Evolutionary conservation across 2,888 invertebrate species (phyloP).

Genomic region (Melanchra persicariae): DNA sequence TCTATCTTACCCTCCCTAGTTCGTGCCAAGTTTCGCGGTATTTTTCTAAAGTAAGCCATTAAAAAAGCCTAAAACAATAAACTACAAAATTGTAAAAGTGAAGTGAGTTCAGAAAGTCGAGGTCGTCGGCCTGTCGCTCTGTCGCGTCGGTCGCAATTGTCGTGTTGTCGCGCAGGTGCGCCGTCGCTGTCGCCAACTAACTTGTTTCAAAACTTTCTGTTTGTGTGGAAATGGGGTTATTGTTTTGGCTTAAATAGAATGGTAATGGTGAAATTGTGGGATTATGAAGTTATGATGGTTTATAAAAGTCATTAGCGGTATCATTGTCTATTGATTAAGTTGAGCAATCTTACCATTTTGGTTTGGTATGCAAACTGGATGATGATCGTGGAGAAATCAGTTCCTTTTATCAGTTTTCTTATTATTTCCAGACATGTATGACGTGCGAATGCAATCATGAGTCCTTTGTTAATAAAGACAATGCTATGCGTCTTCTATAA

Average conservation of each 20-base stretch:
- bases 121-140: slow-evolving; percentile 23
- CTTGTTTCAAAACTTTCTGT: slow-evolving; percentile 53
- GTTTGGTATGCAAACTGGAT: neutral
- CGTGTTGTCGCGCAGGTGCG: slow-evolving; percentile 57
- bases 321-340: neutral
- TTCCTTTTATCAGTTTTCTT: neutral
- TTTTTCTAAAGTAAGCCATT: no score
- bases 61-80: neutral
- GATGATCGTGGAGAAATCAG: neutral
- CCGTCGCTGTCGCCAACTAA: slow-evolving; percentile 34
- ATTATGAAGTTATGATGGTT: neutral
- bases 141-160: slow-evolving; percentile 36
- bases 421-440: no score
- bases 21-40: no score
- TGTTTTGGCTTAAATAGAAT: slow-evolving; percentile 37
- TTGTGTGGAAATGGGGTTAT: slow-evolving; percentile 29
- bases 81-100: slow-evolving; percentile 14
- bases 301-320: neutral
- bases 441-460: no score
- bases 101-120: slow-evolving; percentile 35
- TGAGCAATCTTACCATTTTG: neutral
- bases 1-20: no score
- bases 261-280: neutral
- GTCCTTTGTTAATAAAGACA: no score
- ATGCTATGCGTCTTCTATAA: no score